phyloP scores from a whole-genome alignment of 2,888 invertebrate species.

The Netelia virgata region DNA sequence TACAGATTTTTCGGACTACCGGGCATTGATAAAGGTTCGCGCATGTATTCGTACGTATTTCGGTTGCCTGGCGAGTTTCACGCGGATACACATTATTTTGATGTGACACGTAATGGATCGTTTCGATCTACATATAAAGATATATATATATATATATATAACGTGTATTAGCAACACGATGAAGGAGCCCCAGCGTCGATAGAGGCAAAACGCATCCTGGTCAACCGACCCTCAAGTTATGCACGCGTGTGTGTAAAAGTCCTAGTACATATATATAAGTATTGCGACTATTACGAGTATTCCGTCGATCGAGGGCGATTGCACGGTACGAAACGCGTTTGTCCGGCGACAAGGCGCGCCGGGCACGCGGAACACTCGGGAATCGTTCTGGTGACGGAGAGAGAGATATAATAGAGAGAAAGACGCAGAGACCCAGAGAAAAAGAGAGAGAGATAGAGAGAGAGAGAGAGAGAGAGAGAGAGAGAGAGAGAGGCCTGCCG shows the following conservation, averaged over 20 bases:
- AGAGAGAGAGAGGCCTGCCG: slow-evolving; percentile 56
- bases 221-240: slow-evolving; percentile 54
- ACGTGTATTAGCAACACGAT: background rate
- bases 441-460: slow-evolving; percentile 61
- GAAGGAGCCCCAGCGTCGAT: slow-evolving; percentile 18
- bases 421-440: slow-evolving; percentile 63
- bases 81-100: slow-evolving; percentile 75
- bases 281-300: slow-evolving; percentile 64
- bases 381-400: slow-evolving; percentile 29
- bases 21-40: background rate
- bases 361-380: slow-evolving; percentile 80
- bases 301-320: slow-evolving; percentile 79
- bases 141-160: slow-evolving; percentile 9
- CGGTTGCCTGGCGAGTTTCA: slow-evolving; percentile 72
- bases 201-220: slow-evolving; percentile 59
- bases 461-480: slow-evolving; percentile 52
- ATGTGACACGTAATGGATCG: slow-evolving; percentile 32
- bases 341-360: slow-evolving; percentile 77
- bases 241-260: slow-evolving; percentile 34
- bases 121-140: background rate
- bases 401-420: slow-evolving; percentile 61
- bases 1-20: too few species aligned
- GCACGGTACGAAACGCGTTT: slow-evolving; percentile 75
- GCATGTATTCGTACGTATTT: slow-evolving; percentile 59
- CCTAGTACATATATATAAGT: slow-evolving; percentile 35